Evolutionary conservation across 2,113 vertebrate genomes (phyloP).

Genomic region (Phylloscopus trochiloides): DNA sequence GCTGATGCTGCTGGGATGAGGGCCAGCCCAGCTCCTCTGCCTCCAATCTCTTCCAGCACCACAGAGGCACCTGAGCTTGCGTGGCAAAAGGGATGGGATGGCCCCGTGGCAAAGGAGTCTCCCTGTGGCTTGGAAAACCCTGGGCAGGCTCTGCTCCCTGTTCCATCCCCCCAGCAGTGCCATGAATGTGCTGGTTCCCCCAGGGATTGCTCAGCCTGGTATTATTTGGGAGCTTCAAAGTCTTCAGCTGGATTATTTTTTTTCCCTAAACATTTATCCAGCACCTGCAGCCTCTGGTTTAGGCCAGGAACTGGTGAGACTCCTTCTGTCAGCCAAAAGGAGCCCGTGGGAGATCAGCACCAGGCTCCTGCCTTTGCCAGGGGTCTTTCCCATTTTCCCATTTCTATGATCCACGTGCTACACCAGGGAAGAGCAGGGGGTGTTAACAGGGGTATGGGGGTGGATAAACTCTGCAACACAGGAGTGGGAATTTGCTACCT

Average conservation of each 20-base stretch:
- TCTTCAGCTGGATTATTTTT: not conserved
- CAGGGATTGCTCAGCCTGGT: fast-evolving
- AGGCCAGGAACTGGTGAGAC: not conserved
- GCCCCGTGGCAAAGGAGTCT: not conserved
- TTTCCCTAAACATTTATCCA: not conserved
- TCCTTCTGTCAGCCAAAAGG: not conserved
- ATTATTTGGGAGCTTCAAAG: not conserved
- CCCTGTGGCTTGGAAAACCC: not conserved
- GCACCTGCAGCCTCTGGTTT: not conserved
- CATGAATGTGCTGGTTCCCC: fast-evolving
- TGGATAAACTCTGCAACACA: not conserved
- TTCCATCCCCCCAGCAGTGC: not conserved
- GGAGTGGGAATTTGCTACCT: not conserved
- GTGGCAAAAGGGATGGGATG: not conserved
- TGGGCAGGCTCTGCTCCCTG: not conserved
- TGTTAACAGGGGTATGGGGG: not conserved
- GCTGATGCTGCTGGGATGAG: fast-evolving
- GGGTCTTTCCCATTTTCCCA: not conserved
- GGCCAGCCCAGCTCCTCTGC: not conserved
- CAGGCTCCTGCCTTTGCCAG: not conserved
- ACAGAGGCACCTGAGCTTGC: not conserved
- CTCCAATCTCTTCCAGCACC: fast-evolving
- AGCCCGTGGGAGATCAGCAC: fast-evolving
- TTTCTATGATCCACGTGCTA: fast-evolving
- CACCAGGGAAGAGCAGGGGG: not conserved